phyloP scores from a whole-genome alignment of 2,888 invertebrate genomes.

The Catocala fraxini region DNA sequence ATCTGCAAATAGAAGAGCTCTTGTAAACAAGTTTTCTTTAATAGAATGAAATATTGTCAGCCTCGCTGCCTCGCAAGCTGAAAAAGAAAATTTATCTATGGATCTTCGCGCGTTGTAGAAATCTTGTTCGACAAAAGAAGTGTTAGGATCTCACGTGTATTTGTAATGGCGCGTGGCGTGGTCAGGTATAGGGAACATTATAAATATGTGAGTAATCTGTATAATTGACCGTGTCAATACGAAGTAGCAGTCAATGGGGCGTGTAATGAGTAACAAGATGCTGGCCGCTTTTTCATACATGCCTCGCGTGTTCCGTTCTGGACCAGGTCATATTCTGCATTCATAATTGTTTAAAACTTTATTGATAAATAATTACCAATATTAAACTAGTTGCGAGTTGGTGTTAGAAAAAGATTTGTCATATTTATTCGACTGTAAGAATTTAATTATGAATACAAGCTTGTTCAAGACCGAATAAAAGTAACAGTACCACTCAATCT shows the following conservation, averaged over 20 bases:
- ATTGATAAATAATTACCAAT: slow-evolving; percentile 27
- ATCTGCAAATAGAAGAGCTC: slow-evolving; percentile 62
- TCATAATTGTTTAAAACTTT: slow-evolving; percentile 30
- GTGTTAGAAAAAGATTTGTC: slow-evolving; percentile 3
- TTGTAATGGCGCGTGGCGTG: slow-evolving; percentile 15
- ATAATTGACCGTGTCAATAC: slow-evolving; percentile 51
- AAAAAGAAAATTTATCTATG: slow-evolving; percentile 23
- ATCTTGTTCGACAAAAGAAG: no score
- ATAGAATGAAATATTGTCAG: slow-evolving; percentile 51
- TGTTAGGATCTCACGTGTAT: not conserved
- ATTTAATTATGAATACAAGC: slow-evolving; percentile 24
- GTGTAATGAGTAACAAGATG: slow-evolving; percentile 54
- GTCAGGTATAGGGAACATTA: slow-evolving; percentile 20
- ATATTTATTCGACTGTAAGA: slow-evolving; percentile 22
- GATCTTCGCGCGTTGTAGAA: no score
- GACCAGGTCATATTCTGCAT: slow-evolving; percentile 41
- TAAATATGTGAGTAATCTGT: slow-evolving; percentile 35
- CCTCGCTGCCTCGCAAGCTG: slow-evolving; percentile 43
- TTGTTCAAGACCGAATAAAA: slow-evolving; percentile 12
- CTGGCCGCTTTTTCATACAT: slow-evolving; percentile 52
- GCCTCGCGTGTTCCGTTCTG: slow-evolving; percentile 42
- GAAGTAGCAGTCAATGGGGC: slow-evolving; percentile 48
- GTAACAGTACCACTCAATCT: slow-evolving; percentile 15
- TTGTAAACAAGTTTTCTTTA: slow-evolving; percentile 63
- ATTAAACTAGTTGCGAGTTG: slow-evolving; percentile 4